Percentiles rank a stretch among this genome's conserved stretches.
Conservation (phyloP, 2,113 vertebrate genomes). For the Crotalus viridis region DNA sequence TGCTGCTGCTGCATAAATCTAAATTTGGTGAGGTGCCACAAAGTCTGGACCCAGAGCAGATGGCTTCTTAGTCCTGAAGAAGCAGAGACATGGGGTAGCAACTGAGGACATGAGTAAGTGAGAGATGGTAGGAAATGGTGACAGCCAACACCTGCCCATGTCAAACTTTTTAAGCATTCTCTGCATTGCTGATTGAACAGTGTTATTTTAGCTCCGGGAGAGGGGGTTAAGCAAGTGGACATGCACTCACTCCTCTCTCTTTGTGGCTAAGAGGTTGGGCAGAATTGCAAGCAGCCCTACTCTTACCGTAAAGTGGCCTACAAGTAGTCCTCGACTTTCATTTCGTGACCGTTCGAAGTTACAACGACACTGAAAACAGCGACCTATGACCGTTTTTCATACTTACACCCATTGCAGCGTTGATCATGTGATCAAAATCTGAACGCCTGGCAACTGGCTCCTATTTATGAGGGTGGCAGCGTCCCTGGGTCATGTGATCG, state of each 20-base stretch:
- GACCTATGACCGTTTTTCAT: too few relatives aligned
- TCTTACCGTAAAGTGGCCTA: background rate
- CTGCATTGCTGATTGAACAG: background rate
- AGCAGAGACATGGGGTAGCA: background rate
- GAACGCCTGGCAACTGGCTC: too few relatives aligned
- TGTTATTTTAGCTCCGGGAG: background rate
- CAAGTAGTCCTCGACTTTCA: background rate
- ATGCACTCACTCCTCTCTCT: background rate
- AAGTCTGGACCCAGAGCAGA: slow-evolving; percentile 27
- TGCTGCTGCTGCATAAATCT: slow-evolving; percentile 9
- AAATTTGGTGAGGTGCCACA: slow-evolving; percentile 35
- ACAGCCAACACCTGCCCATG: slow-evolving; percentile 30
- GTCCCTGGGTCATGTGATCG: too few relatives aligned
- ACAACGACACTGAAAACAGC: too few relatives aligned
- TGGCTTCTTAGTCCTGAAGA: background rate
- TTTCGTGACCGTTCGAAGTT: background rate
- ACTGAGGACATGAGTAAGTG: background rate
- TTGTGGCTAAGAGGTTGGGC: background rate
- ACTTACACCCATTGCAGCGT: too few relatives aligned
- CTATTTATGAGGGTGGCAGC: too few relatives aligned
- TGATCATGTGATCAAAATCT: too few relatives aligned
- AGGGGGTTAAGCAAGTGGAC: background rate
- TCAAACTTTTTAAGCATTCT: slow-evolving; percentile 35
- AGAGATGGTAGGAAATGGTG: background rate
- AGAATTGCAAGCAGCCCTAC: background rate